Evolutionary conservation across 1,140 invertebrate genomes (phyloP), one percentile per base, ranked within the genome.

Genomic region (Macrotrachela quadricornifera): DNA sequence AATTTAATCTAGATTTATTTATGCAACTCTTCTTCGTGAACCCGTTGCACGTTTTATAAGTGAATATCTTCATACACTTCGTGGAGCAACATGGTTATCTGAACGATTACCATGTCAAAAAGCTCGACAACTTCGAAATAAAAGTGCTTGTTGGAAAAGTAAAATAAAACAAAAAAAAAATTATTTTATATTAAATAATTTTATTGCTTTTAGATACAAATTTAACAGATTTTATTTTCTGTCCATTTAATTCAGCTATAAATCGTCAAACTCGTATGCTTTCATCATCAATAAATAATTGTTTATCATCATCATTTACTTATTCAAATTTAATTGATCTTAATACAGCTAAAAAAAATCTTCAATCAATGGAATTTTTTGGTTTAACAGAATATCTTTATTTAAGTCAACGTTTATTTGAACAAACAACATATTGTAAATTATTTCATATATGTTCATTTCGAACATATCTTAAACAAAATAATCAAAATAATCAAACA

Each of bases 261-360:
- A 96, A 97, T 72, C 75, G 91, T 55, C 90, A 95, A 72, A 95
- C 91, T 1, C 74, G 91, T 59, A 97, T 97, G 91, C 68, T 97
- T 56, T 85, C 90, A 10, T 15, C 39, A 8, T 39, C 48, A 8
- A 18, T 15, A 16, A 64, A 69, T 55, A 87, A 92, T 69, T 80
- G 75, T 40, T 79, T 78, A 16, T 76, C 80, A 44, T 81, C 83
- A 76, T 4, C 8, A 30, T 30, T 30, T 30, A 61, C 73, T 37
- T 79, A 87, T 64, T 71, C 77, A 46, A 77, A 87, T 42, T 79
- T 95, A 74, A 30, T 30, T 30, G 21, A 30, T 30, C 72, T 99
- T 40, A 79, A 83, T 41, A 91, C 85, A 66, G 92, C 92, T 37
- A 95, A 95, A 71, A 75, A 79, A 56, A 99, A 96, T 74, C 74